Base-by-base conservation (phyloP, 1,140 invertebrate species). In the Trichoplusia ni region DNA sequence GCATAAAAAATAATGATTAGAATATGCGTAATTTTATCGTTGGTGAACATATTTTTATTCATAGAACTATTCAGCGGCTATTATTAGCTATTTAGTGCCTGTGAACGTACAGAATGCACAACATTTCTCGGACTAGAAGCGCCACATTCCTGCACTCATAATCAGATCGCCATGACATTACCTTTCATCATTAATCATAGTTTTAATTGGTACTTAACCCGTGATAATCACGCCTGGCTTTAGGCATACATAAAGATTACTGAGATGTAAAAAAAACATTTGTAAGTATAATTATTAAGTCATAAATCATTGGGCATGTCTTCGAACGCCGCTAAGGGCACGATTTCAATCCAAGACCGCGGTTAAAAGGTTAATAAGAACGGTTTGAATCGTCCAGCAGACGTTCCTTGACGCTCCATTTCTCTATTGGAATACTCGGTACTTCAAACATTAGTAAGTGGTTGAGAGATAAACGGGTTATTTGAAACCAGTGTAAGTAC, bases 381-480 rank as follows among this genome's bases (percentile, higher is more conserved):
- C 27, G 16, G 47, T 2, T 29, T 35, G 29, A n/a, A n/a, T n/a
- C n/a, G n/a, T n/a, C n/a, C n/a, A n/a, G n/a, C n/a, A n/a, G n/a
- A n/a, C 35, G 47, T 51, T 27, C 16, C 16, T 51, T 51, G 13
- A 46, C 19, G 47, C 18, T 37, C 16, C 58, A 56, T 56, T 56
- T 56, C 53, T 27, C 35, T 9, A 35, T 25, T 11, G n/a, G n/a
- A 16, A 23, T 35, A 35, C 35, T 40, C 11, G n/a, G n/a, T n/a
- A n/a, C n/a, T 16, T 16, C 53, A 56, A 56, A 40, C 53, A 53
- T 49, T 11, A 35, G 49, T 47, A 21, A 27, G 13, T 29, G n/a
- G n/a, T n/a, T 7, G 8, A 1, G 14, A 59, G 40, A 59, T 44
- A 44, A 59, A 59, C 56, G 38, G 29, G 56, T 59, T 59, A 59